phyloP scores from a whole-genome alignment of 2,888 invertebrate species.

The Eutolmus rufibarbis region DNA sequence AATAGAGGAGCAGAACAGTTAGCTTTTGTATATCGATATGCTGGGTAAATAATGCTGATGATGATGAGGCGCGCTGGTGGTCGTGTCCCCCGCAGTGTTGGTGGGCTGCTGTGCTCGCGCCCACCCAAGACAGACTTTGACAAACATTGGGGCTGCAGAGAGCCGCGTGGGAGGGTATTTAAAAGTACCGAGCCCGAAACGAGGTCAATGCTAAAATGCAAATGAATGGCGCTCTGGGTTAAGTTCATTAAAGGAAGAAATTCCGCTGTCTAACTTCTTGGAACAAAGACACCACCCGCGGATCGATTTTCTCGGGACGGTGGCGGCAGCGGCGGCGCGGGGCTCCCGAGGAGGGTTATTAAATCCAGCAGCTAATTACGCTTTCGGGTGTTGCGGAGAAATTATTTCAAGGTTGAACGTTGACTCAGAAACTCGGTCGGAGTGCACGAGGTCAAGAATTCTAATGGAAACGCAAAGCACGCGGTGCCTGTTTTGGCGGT shows the following conservation, averaged over 20 bases:
- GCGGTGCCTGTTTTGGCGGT: not conserved
- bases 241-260: slow-evolving; percentile 42
- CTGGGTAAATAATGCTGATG: slow-evolving; percentile 45
- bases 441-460: not conserved
- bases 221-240: slow-evolving; percentile 45
- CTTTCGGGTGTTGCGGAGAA: not conserved
- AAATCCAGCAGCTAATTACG: not conserved
- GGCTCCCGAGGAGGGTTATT: not conserved
- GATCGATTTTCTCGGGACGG: not conserved
- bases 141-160: slow-evolving; percentile 25
- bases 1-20: slow-evolving; percentile 19
- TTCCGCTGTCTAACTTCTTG: slow-evolving; percentile 14
- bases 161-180: slow-evolving; percentile 33
- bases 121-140: slow-evolving; percentile 22
- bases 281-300: slow-evolving; percentile 12
- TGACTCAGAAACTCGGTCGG: not conserved
- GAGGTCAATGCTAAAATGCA: slow-evolving; percentile 49
- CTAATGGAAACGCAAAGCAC: not conserved
- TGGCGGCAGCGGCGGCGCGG: not conserved
- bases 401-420: not conserved
- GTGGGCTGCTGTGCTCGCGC: not conserved
- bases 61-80: slow-evolving; percentile 44
- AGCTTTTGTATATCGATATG: slow-evolving; percentile 41
- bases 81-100: slow-evolving; percentile 23
- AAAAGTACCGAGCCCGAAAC: slow-evolving; percentile 46